These are phyloP conservation scores for Scaptomyza caliginosa DNA, from an alignment of 2,888 invertebrate genomes.

Conservation along the genomic window DNA sequence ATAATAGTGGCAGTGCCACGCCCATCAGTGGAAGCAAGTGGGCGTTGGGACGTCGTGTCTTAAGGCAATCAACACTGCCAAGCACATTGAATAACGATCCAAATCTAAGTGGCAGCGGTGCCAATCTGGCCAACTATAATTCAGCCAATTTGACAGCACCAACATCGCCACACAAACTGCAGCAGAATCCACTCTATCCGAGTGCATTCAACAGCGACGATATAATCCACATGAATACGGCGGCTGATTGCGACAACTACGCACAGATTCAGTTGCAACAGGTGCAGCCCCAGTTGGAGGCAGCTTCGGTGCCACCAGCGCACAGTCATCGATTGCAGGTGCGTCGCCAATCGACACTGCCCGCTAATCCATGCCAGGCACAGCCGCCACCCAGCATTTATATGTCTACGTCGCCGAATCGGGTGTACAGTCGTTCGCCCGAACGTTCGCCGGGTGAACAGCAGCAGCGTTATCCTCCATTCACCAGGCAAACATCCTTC, in stretches of 20 bases:
- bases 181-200: conserved; percentile 80
- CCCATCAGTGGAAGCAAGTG: conserved; percentile 77
- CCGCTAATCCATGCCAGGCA: conserved; percentile 80
- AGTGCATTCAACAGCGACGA: conserved; percentile 81
- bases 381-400: conserved; percentile 73
- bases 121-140: conserved; percentile 79
- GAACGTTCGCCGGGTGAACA: conserved; percentile 82
- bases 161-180: conserved; percentile 82
- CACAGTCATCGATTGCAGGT: conserved; percentile 79
- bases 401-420: conserved; percentile 83
- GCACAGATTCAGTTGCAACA: conserved; percentile 51
- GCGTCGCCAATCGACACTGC: conserved; percentile 83
- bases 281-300: conserved; percentile 62
- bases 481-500: conserved; percentile 83
- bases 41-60: conserved; percentile 79
- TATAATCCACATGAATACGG: conserved; percentile 74
- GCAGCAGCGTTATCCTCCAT: conserved; percentile 81
- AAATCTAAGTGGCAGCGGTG: conserved; percentile 75
- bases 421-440: conserved; percentile 82
- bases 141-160: conserved; percentile 82
- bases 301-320: conserved; percentile 53
- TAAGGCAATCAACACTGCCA: conserved; percentile 84
- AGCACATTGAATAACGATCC: conserved; percentile 80
- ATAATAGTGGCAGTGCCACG: conserved; percentile 77
- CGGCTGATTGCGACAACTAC: conserved; percentile 75